phyloP scores from a whole-genome alignment of 2,888 invertebrate species.

The Sabatieria punctata region DNA sequence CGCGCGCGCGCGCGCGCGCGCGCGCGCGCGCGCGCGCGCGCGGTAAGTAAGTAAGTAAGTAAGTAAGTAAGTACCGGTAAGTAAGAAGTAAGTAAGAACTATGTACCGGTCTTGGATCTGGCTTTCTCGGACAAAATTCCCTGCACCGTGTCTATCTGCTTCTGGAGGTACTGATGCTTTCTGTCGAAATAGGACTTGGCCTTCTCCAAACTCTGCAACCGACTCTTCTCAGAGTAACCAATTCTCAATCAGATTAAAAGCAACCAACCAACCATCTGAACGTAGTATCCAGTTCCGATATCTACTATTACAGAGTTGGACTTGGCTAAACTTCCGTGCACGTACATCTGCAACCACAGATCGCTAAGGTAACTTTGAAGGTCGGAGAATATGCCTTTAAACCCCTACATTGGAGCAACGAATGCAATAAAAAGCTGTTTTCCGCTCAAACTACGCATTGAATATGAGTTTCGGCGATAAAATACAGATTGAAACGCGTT shows the following conservation, averaged over 20 bases:
- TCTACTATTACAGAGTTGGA: constrained; percentile 75
- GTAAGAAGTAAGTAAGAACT: no score
- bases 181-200: constrained; percentile 82
- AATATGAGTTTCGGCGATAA: no score
- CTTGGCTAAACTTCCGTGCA: constrained; percentile 69
- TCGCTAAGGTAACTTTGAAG: constrained; percentile 6
- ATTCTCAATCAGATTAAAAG: not conserved
- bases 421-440: no score
- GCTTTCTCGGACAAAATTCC: constrained; percentile 57
- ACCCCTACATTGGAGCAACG: no score
- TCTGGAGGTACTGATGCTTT: constrained; percentile 70
- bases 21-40: no score
- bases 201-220: constrained; percentile 49
- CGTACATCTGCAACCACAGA: constrained; percentile 57
- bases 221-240: no score
- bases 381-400: no score
- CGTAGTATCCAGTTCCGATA: constrained; percentile 90
- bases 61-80: no score
- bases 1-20: no score
- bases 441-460: no score
- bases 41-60: no score
- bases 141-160: constrained; percentile 87
- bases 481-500: no score
- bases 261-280: constrained; percentile 54
- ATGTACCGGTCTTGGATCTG: constrained; percentile 30